phyloP scores from a whole-genome alignment of 2,113 vertebrate species.

The Labeo catla region DNA sequence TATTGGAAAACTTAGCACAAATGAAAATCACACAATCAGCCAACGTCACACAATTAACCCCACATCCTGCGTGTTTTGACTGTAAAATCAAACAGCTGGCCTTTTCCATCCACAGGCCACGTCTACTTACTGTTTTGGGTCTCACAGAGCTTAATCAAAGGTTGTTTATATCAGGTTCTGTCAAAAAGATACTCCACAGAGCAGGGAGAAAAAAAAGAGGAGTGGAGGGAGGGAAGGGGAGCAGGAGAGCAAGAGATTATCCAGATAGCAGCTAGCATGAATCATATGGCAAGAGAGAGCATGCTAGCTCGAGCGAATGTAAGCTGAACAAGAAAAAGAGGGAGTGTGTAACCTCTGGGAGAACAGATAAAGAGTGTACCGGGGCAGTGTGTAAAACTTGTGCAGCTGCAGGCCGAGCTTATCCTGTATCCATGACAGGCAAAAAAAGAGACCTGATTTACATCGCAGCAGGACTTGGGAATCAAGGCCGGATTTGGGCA shows the following conservation, averaged over 20 bases:
- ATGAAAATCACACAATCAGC: background rate
- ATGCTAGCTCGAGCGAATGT: constrained; percentile 42
- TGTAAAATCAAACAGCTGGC: constrained; percentile 44
- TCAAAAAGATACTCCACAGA: constrained; percentile 47
- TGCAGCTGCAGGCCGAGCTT: constrained; percentile 34
- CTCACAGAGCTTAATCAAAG: constrained; percentile 33
- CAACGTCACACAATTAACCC: background rate
- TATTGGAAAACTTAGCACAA: background rate
- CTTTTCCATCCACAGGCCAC: background rate
- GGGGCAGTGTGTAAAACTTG: constrained; percentile 31
- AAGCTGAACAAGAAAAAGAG: constrained; percentile 36
- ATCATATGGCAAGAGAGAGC: constrained; percentile 47
- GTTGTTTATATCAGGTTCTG: constrained; percentile 47
- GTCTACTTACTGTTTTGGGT: constrained; percentile 23
- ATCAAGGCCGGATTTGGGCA: constrained; percentile 17
- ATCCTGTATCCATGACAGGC: constrained; percentile 34
- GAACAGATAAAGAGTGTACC: constrained; percentile 45
- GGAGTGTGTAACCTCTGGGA: constrained; percentile 39
- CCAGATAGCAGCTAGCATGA: constrained; percentile 54
- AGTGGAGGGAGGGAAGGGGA: constrained; percentile 31
- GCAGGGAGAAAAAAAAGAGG: background rate
- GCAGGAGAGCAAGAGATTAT: constrained; percentile 43
- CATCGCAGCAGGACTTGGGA: constrained; percentile 17
- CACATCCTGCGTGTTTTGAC: constrained; percentile 3
- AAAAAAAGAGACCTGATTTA: constrained; percentile 36